phyloP scores from a whole-genome alignment of 2,888 invertebrate genomes.

The Pteria penguin region DNA sequence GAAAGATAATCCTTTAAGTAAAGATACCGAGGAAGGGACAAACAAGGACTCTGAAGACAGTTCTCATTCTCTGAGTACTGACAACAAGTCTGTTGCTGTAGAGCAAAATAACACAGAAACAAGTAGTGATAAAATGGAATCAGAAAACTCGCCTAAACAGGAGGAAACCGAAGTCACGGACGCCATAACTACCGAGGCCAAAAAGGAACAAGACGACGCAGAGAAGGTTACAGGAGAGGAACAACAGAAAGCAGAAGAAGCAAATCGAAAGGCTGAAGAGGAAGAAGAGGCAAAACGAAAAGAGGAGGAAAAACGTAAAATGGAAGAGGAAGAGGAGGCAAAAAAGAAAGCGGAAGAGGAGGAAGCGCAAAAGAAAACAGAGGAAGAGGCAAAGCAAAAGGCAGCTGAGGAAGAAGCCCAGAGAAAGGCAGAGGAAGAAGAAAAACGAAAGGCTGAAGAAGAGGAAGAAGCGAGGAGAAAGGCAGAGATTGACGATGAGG shows the following conservation, averaged over 20 bases:
- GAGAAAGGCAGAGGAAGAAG: constrained; percentile 6
- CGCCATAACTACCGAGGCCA: neutral
- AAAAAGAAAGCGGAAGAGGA: neutral
- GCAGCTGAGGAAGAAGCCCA: constrained; percentile 1
- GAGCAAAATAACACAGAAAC: neutral
- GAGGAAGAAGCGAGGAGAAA: constrained; percentile 3
- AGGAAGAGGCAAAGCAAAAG: constrained; percentile 2
- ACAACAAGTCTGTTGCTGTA: too few species aligned
- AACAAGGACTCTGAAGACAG: too few species aligned
- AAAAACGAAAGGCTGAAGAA: neutral
- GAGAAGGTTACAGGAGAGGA: neutral
- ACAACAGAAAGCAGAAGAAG: neutral
- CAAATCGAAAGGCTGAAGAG: neutral
- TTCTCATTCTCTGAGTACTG: too few species aligned
- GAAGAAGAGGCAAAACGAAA: neutral
- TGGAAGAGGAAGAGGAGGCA: constrained; percentile 17
- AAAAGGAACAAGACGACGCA: neutral
- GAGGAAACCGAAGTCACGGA: constrained; percentile 1
- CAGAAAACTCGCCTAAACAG: neutral
- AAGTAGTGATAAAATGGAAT: constrained; percentile 8
- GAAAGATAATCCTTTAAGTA: neutral
- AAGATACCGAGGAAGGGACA: neutral
- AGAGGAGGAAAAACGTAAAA: constrained; percentile 3
- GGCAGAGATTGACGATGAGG: constrained; percentile 15
- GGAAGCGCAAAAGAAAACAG: neutral